Base-by-base conservation (phyloP, 2,797 vertebrate species). In the Darevskia mixta region DNA sequence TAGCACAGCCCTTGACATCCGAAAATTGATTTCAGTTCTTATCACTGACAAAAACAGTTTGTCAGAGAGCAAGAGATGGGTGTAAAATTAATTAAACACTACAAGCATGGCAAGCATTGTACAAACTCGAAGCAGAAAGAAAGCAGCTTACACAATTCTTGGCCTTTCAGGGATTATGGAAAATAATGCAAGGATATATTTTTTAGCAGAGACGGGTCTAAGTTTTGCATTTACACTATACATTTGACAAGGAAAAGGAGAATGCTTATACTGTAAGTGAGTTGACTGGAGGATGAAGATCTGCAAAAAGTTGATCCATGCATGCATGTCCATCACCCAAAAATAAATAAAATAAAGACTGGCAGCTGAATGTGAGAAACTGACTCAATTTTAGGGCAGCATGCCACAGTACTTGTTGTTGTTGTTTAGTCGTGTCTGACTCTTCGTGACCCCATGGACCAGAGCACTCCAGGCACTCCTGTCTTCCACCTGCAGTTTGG, bases 11-110 rank as follows among this genome's bases (percentile, higher is more conserved):
- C 23, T 25, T 61, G 77, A 20, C 76, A 71, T 49, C 64, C 64
- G 69, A 32, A 38, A 58, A 87, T 81, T 80, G 78, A 80, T 81
- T 80, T 80, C 69, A 41, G 27, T 80, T 72, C 79, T 80, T 80
- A 80, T 80, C 85, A 72, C 67, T 86, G 20, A 69, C 35, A 66
- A 49, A 80, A 55, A 85, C 32, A 76, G 72, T 75, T 83, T 85
- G 32, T 72, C 45, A 86, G 43, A 55, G 25, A 41, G 23, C 27
- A 58, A 66, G 55, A 85, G 58, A 77, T 73, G 66, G 69, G 55
- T 85, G 58, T 77, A 41, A 79, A 80, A 79, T 81, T 80, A 86
- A 80, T 86, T 80, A 87, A 86, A 78, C 67, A 86, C 29, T 41
- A 78, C 41, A 61, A 23, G 29, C 58, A 78, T 66, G 84, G 77